Conservation (phyloP, 2,888 invertebrate species). For the Tromatobia lineatoria region DNA sequence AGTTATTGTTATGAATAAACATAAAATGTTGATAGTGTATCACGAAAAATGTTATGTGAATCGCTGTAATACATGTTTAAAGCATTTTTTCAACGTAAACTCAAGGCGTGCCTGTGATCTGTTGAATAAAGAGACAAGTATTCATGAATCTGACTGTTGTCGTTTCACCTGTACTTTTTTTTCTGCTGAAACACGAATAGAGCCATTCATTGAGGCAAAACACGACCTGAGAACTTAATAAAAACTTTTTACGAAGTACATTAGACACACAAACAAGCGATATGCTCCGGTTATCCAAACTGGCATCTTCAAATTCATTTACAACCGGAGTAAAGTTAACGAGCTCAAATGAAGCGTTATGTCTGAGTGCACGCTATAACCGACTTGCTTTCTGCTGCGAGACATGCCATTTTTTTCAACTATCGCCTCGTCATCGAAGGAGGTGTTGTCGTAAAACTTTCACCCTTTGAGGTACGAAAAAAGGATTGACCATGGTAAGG, state of each 20-base stretch:
- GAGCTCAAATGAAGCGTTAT: constrained; percentile 52
- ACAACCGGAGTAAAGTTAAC: constrained; percentile 51
- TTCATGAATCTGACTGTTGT: constrained; percentile 31
- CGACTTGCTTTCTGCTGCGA: constrained; percentile 42
- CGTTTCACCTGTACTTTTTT: constrained; percentile 28
- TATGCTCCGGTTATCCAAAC: constrained; percentile 40
- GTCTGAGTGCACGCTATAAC: constrained; percentile 20
- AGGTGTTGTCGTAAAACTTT: constrained; percentile 64
- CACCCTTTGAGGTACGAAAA: constrained; percentile 53
- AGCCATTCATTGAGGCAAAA: constrained; percentile 30
- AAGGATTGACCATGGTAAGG: constrained; percentile 52
- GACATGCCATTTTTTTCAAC: constrained; percentile 42
- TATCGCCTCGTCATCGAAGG: constrained; percentile 32
- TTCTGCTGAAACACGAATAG: neutral
- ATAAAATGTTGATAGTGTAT: constrained; percentile 5
- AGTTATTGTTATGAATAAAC: constrained; percentile 7
- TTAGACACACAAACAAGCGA: constrained; percentile 43
- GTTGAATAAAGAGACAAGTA: constrained; percentile 27
- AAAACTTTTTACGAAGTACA: constrained; percentile 48
- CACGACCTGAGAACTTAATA: constrained; percentile 38
- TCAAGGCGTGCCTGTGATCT: constrained; percentile 54
- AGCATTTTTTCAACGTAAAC: constrained; percentile 37
- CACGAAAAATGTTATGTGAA: constrained; percentile 3
- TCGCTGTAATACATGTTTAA: constrained; percentile 24
- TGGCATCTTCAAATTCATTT: constrained; percentile 61